Percentiles rank a stretch among this genome's conserved stretches.
Evolutionary conservation across 1,140 invertebrate species (phyloP).

Genomic region (Drosophila novamexicana): DNA sequence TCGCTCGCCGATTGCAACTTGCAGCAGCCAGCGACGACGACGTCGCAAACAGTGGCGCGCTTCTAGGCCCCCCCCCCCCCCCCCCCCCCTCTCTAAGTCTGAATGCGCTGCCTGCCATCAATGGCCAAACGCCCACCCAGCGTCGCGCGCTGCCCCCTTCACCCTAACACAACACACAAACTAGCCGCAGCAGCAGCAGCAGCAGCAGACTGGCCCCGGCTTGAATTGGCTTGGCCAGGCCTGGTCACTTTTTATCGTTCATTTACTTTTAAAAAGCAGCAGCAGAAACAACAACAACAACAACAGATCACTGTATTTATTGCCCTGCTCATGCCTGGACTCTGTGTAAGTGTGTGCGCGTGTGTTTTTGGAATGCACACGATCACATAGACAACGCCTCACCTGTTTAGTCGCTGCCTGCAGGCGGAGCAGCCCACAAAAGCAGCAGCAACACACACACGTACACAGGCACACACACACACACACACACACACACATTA

Average conservation of each 20-base stretch:
- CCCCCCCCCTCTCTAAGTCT: background rate
- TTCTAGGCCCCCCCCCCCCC: background rate
- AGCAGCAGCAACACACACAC: slow-evolving; percentile 33
- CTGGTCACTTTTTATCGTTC: slow-evolving; percentile 74
- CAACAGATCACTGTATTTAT: slow-evolving; percentile 65
- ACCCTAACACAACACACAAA: background rate
- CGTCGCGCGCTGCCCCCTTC: slow-evolving; percentile 6
- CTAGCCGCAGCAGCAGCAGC: slow-evolving; percentile 11
- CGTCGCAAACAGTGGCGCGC: slow-evolving; percentile 57
- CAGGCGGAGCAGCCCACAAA: slow-evolving; percentile 50
- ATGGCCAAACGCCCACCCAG: slow-evolving; percentile 39
- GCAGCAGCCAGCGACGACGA: slow-evolving; percentile 47
- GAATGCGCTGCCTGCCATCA: slow-evolving; percentile 27
- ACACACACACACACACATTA: slow-evolving; percentile 20
- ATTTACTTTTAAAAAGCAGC: slow-evolving; percentile 76
- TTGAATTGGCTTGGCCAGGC: slow-evolving; percentile 38
- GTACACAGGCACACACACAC: slow-evolving; percentile 8
- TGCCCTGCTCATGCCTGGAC: slow-evolving; percentile 62
- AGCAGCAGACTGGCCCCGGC: slow-evolving; percentile 14
- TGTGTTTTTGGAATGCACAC: slow-evolving; percentile 73
- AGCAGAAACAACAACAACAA: slow-evolving; percentile 45
- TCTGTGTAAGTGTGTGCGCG: slow-evolving; percentile 35
- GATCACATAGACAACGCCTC: slow-evolving; percentile 69
- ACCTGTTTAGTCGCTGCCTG: slow-evolving; percentile 76
- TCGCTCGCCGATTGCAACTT: slow-evolving; percentile 55